Evolutionary conservation across 2,888 invertebrate genomes (phyloP).

Genomic region (Patella pellucida): DNA sequence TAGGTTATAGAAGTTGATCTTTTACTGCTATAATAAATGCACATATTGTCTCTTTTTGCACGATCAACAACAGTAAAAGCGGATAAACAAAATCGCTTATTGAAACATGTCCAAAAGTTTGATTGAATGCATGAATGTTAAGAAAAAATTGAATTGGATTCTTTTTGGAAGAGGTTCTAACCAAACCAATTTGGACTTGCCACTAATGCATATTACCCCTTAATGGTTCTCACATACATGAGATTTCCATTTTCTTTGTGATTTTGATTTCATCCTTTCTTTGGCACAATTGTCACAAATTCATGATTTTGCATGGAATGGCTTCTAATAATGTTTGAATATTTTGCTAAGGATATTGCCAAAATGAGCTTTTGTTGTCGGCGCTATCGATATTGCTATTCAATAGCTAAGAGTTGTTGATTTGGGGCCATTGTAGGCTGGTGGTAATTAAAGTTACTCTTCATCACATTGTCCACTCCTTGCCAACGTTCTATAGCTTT

Average conservation of each 20-base stretch:
- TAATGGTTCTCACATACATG: slow-evolving; percentile 15
- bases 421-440: slow-evolving; percentile 7
- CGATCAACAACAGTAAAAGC: too few species aligned
- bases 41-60: too few species aligned
- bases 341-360: slow-evolving; percentile 8
- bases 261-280: slow-evolving; percentile 20
- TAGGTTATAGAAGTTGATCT: too few species aligned
- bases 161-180: slow-evolving; percentile 9
- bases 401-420: not conserved
- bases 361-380: slow-evolving; percentile 10
- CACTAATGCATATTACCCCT: slow-evolving; percentile 21
- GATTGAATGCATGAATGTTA: too few species aligned
- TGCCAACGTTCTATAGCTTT: slow-evolving; percentile 7
- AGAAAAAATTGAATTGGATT: slow-evolving; percentile 18
- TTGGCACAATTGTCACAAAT: slow-evolving; percentile 19
- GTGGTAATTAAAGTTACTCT: slow-evolving; percentile 9
- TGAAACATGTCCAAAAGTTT: too few species aligned
- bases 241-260: slow-evolving; percentile 28
- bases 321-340: slow-evolving; percentile 6
- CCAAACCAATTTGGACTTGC: slow-evolving; percentile 20
- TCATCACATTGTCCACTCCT: not conserved
- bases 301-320: slow-evolving; percentile 8
- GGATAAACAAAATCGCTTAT: too few species aligned
- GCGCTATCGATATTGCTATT: not conserved
- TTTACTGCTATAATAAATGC: too few species aligned